These are phyloP conservation scores for Lophotis ruficrista DNA, from an alignment of 2,113 vertebrate species.

Conservation along the genomic window DNA sequence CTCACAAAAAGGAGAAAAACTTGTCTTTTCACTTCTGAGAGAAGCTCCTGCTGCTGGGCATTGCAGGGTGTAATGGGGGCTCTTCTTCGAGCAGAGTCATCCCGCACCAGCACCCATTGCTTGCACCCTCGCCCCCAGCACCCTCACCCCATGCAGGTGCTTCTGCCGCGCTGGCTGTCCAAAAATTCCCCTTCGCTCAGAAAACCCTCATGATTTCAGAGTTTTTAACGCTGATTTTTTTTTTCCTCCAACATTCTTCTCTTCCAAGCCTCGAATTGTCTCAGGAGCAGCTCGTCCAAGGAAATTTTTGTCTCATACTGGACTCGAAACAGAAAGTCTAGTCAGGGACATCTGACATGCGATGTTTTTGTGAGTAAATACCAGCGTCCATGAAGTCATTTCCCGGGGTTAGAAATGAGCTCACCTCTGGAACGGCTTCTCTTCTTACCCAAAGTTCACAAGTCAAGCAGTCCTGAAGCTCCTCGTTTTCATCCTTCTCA, in stretches of 20 bases:
- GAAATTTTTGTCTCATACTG: slow-evolving; percentile 80
- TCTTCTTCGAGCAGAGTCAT: neutral
- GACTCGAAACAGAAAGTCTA: slow-evolving; percentile 75
- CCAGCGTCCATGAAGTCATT: slow-evolving; percentile 74
- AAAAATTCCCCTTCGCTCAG: neutral
- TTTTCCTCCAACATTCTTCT: neutral
- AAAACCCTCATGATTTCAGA: neutral
- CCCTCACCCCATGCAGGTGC: neutral
- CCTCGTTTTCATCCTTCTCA: neutral
- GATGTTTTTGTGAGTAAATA: slow-evolving; percentile 77
- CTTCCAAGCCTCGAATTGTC: slow-evolving; percentile 41
- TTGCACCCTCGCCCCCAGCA: neutral
- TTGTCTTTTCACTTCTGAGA: neutral
- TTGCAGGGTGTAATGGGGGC: neutral
- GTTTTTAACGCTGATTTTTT: neutral
- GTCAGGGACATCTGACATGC: slow-evolving; percentile 71
- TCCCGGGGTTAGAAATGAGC: slow-evolving; percentile 68
- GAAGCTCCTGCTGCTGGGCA: neutral
- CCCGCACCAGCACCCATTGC: neutral
- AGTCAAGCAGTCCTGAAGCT: neutral
- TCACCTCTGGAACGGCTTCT: slow-evolving; percentile 55
- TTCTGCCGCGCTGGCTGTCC: neutral
- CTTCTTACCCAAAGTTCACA: slow-evolving; percentile 56
- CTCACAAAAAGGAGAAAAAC: neutral
- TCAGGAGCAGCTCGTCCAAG: slow-evolving; percentile 70